Evolutionary conservation across 2,113 vertebrate species (phyloP).

Genomic region (Saccopteryx leptura): DNA sequence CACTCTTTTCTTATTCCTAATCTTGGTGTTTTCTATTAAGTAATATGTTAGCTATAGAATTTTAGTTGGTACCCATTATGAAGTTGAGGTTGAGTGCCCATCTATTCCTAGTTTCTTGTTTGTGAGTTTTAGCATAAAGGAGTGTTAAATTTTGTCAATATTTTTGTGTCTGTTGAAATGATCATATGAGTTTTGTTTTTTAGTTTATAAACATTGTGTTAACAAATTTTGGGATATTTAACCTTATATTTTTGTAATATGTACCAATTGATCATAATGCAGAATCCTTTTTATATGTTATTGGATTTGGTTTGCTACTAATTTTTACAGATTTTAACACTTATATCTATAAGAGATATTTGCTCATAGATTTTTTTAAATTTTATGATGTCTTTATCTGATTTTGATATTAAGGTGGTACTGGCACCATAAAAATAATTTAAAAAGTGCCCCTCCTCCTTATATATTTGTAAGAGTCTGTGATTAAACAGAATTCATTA

Average conservation of each 20-base stretch:
- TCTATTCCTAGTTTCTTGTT: not conserved
- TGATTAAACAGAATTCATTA: not conserved
- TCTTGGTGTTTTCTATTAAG: not conserved
- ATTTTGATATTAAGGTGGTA: not conserved
- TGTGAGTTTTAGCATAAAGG: not conserved
- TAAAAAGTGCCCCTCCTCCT: not conserved
- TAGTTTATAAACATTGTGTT: not conserved
- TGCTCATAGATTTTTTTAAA: not conserved
- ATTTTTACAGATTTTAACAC: not conserved
- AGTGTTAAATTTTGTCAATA: not conserved
- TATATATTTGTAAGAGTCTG: not conserved
- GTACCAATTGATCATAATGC: not conserved
- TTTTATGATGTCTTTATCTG: not conserved
- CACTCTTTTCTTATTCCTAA: not conserved
- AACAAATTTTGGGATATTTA: not conserved
- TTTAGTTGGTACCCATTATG: not conserved
- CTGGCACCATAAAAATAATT: not conserved
- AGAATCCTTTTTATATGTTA: not conserved
- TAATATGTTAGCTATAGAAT: not conserved
- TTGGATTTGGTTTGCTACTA: not conserved
- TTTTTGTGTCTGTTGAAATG: not conserved
- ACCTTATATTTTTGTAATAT: not conserved
- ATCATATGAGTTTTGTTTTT: not conserved
- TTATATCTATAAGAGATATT: not conserved
- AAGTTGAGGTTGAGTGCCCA: not conserved